Conservation (phyloP, 2,888 invertebrate species). For the Alcis repandata region DNA sequence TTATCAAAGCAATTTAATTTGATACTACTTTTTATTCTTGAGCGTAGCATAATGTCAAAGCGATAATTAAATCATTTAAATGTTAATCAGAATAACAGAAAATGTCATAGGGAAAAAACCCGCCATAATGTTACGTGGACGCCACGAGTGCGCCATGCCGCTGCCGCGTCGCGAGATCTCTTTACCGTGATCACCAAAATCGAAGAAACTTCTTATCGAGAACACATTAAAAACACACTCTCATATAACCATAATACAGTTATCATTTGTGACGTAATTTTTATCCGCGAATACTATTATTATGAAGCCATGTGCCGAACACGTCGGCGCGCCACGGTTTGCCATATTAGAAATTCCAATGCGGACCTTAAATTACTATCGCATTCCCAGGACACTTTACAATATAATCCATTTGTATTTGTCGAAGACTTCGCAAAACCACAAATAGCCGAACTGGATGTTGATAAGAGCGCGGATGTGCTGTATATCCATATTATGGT, state of each 20-base stretch:
- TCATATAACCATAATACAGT: slow-evolving; percentile 65
- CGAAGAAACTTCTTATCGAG: slow-evolving; percentile 12
- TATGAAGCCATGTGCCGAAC: slow-evolving; percentile 83
- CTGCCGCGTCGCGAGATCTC: slow-evolving; percentile 29
- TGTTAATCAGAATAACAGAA: slow-evolving; percentile 12
- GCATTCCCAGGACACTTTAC: slow-evolving; percentile 76
- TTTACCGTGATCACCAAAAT: slow-evolving; percentile 14
- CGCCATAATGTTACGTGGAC: slow-evolving; percentile 80
- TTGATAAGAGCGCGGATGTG: slow-evolving; percentile 81
- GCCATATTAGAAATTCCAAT: slow-evolving; percentile 83
- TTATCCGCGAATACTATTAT: slow-evolving; percentile 76
- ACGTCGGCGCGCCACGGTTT: slow-evolving; percentile 80
- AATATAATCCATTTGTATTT: slow-evolving; percentile 86
- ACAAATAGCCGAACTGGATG: slow-evolving; percentile 83
- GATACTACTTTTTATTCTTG: slow-evolving; percentile 20
- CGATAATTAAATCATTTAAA: background rate
- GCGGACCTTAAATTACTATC: slow-evolving; percentile 80
- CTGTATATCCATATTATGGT: slow-evolving; percentile 85
- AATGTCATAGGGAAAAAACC: slow-evolving; percentile 62
- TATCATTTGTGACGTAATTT: slow-evolving; percentile 69
- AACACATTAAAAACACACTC: slow-evolving; percentile 66
- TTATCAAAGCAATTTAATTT: slow-evolving; percentile 51
- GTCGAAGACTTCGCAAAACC: slow-evolving; percentile 83
- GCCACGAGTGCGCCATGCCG: slow-evolving; percentile 75
- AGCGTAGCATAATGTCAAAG: background rate